phyloP scores from a whole-genome alignment of 2,113 vertebrate species.

The Tapirus terrestris region DNA sequence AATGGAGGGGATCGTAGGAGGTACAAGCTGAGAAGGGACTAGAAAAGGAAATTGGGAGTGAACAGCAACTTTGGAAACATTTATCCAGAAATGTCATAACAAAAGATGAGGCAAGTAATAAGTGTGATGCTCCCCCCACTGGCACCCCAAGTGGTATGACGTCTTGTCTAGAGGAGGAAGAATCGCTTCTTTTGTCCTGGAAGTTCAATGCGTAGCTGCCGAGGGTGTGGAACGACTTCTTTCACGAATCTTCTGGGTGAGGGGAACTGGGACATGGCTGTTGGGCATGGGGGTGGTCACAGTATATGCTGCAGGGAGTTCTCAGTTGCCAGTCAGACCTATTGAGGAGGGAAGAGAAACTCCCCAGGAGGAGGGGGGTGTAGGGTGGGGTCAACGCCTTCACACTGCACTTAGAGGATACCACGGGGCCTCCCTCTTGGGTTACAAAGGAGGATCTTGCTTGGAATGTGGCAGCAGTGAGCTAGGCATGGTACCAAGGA shows the following conservation, averaged over 20 bases:
- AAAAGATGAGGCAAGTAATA: neutral
- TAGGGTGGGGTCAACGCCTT: neutral
- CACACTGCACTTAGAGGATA: neutral
- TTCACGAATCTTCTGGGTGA: neutral
- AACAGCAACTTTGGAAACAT: slow-evolving; percentile 36
- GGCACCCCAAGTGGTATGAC: neutral
- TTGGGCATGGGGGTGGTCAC: neutral
- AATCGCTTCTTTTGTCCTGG: slow-evolving; percentile 40
- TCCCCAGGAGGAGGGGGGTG: neutral
- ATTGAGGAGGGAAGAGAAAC: slow-evolving; percentile 8
- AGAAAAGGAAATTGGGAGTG: neutral
- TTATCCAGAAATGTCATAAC: neutral
- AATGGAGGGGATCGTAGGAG: neutral
- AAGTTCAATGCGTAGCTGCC: slow-evolving; percentile 27
- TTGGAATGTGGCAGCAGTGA: neutral
- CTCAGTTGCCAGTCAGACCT: neutral
- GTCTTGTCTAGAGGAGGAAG: slow-evolving; percentile 24
- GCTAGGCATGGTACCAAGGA: slow-evolving; percentile 65
- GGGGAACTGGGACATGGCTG: neutral
- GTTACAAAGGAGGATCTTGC: slow-evolving; percentile 46
- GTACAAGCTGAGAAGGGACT: neutral
- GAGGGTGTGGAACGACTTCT: slow-evolving; percentile 38
- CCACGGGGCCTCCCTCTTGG: neutral
- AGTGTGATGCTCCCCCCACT: neutral
- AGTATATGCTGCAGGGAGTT: neutral